Percentiles rank a stretch among this genome's conserved stretches.
These are phyloP conservation scores for Reticulitermes speratus DNA, from an alignment of 1,140 invertebrate genomes.

Conservation along the genomic window DNA sequence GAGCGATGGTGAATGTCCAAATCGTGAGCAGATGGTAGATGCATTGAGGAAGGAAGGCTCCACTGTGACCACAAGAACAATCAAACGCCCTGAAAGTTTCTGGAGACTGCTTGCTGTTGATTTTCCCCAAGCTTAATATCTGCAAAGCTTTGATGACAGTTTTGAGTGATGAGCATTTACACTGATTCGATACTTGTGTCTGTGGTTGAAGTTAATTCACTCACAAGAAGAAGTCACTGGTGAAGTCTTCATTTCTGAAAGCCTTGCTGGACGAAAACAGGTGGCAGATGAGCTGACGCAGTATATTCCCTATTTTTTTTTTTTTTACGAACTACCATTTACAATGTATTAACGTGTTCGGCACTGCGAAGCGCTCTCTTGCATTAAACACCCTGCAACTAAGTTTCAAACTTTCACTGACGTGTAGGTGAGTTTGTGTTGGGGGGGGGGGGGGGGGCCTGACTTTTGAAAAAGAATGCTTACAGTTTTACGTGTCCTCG, in stretches of 20 bases:
- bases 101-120: neutral
- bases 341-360: neutral
- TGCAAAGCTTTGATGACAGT: no score
- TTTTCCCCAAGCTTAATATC: no score
- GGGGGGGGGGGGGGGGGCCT: no score
- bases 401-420: neutral
- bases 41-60: conserved; percentile 29
- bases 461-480: no score
- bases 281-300: neutral
- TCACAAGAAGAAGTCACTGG: neutral
- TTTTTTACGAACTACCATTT: neutral
- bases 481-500: neutral
- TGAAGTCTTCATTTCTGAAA: neutral
- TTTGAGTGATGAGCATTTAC: no score
- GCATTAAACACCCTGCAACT: neutral
- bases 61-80: neutral
- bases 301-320: neutral
- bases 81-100: neutral
- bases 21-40: conserved; percentile 29
- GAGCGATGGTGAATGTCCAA: neutral
- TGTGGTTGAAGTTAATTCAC: neutral
- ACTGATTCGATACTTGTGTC: neutral
- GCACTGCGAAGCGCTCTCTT: neutral
- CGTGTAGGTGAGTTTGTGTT: neutral
- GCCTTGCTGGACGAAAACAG: neutral